These are phyloP conservation scores for Drosophila elegans DNA, from an alignment of 1,140 invertebrate genomes.

Conservation along the genomic window DNA sequence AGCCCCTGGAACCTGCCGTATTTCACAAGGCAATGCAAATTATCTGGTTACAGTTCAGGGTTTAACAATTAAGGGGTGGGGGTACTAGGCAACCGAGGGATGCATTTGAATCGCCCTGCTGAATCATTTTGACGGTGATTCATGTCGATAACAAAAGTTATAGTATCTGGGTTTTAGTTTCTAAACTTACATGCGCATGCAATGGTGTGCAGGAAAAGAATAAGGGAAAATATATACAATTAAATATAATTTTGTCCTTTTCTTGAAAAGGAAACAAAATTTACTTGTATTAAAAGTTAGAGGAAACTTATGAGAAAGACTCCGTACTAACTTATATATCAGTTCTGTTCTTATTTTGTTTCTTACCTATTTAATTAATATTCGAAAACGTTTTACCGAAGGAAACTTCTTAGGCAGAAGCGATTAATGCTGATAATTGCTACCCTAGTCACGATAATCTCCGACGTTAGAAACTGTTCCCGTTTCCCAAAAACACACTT, in stretches of 20 bases:
- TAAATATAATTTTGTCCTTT: too few species aligned
- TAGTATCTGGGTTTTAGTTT: background rate
- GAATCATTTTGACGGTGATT: constrained; percentile 30
- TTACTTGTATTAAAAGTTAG: too few species aligned
- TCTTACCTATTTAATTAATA: too few species aligned
- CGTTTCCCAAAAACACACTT: constrained; percentile 16
- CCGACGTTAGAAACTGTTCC: constrained; percentile 17
- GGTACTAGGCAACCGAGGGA: constrained; percentile 19
- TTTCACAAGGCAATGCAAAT: constrained; percentile 46
- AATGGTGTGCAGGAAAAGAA: too few species aligned
- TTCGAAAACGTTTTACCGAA: too few species aligned
- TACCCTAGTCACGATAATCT: background rate
- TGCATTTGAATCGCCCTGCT: constrained; percentile 30
- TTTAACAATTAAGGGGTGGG: constrained; percentile 1
- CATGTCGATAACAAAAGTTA: constrained; percentile 12
- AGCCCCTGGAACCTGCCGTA: constrained; percentile 19
- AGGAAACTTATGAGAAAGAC: too few species aligned
- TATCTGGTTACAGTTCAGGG: constrained; percentile 26
- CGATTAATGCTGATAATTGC: too few species aligned
- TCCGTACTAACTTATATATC: too few species aligned
- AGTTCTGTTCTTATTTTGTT: too few species aligned
- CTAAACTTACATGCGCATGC: background rate
- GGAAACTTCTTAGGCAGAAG: too few species aligned
- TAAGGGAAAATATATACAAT: background rate
- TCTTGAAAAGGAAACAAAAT: too few species aligned